phyloP scores from a whole-genome alignment of 2,113 vertebrate genomes.

The Rhodinocichla rosea region DNA sequence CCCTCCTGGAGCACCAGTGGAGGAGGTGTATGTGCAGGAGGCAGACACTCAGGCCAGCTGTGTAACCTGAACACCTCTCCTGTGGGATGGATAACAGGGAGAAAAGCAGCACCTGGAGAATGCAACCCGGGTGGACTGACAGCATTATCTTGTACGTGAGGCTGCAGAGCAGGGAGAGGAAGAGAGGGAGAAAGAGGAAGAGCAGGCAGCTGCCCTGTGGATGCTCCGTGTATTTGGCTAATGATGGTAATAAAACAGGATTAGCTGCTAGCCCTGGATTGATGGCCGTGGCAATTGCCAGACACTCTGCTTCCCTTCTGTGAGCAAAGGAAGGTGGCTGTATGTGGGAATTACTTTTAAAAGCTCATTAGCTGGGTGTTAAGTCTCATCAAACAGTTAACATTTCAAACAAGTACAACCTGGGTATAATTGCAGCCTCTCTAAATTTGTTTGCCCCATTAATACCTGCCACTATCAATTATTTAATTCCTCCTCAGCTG shows the following conservation, averaged over 20 bases:
- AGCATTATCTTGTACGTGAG: not conserved
- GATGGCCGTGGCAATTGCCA: not conserved
- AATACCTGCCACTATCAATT: slow-evolving; percentile 28
- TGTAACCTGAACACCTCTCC: not conserved
- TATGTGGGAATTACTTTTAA: not conserved
- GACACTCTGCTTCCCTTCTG: not conserved
- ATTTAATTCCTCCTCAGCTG: not conserved
- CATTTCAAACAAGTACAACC: not conserved
- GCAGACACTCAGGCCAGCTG: not conserved
- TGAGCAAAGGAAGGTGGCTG: not conserved
- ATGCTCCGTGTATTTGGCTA: not conserved
- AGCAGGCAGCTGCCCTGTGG: not conserved
- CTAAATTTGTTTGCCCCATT: slow-evolving; percentile 5
- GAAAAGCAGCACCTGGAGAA: not conserved
- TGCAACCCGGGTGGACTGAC: not conserved
- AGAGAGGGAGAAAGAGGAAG: not conserved
- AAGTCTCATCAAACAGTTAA: slow-evolving; percentile 49
- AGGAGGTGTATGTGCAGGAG: not conserved
- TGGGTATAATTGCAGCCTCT: not conserved
- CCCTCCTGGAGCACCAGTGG: not conserved
- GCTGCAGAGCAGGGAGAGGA: not conserved
- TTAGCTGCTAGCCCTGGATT: slow-evolving; percentile 11
- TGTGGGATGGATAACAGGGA: not conserved
- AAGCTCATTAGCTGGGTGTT: slow-evolving; percentile 47
- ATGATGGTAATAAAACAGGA: slow-evolving; percentile 37